Evolutionary conservation across 2,888 invertebrate genomes (phyloP), one percentile per base, ranked within the genome.

Genomic region (Smittia aterrima): DNA sequence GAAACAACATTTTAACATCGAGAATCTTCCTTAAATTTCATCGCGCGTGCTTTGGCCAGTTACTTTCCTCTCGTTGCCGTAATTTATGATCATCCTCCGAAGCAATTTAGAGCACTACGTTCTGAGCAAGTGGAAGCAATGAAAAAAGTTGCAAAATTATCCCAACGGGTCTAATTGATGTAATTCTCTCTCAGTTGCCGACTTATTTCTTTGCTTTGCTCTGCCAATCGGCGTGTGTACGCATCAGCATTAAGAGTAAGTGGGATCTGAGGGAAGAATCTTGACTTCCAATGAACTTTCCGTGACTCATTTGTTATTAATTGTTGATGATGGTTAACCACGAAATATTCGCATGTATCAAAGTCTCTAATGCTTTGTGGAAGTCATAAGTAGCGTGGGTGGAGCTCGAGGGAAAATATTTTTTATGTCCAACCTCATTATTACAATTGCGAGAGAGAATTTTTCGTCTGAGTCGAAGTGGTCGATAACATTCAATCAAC

Each of bases 161-260:
- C 70, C 72, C 58, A 54, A 54, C 38, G 72, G 72, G 62, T 62
- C 54, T 72, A 72, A 72, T 72, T 72, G 72, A 53, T 72, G 62
- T 72, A 72, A 72, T 72, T 72, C 54, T 72, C 54, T 16, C 27
- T 32, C 22, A 18, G 54, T 70, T 54, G 1, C 25, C 25, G 6
- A 16, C n/a, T 4, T 24, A 2, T 27, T 64, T 58, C 18, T 22
- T 58, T 58, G 1, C 58, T 58, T 22, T 58, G 4, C 7, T 18
- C 20, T 1, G 18, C 7, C 20, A 6, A 58, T 4, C 20, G 3
- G 3, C 20, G 13, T 18, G 24, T 22, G 7, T 47, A 13, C 7
- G 16, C 38, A 38, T 38, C 6, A 38, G 11, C 38, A 38, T 11
- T 7, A 38, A 38, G 11, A 38, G n/a, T n/a, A n/a, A n/a, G n/a